Percentiles rank a stretch among this genome's conserved stretches.
phyloP scores from a whole-genome alignment of 2,797 vertebrate genomes.

The Phoxinus dragarum region DNA sequence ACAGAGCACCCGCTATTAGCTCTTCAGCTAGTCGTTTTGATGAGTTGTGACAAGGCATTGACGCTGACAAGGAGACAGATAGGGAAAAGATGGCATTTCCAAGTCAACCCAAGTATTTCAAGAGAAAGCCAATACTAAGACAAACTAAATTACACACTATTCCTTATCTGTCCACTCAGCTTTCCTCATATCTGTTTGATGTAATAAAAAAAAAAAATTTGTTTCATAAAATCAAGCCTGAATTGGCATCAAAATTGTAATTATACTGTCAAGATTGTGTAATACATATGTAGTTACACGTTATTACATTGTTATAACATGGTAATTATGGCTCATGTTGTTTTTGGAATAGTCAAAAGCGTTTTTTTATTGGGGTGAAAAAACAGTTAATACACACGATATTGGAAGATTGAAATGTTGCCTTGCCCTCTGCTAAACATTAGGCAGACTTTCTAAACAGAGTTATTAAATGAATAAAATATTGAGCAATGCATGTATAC shows the following conservation, averaged over 20 bases:
- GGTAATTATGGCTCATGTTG: neutral
- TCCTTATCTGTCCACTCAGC: neutral
- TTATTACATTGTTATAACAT: neutral
- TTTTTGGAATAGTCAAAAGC: neutral
- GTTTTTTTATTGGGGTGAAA: no score
- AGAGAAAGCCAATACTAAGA: conserved; percentile 20
- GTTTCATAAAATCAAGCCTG: neutral
- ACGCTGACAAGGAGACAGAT: conserved; percentile 21
- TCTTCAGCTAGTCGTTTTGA: neutral
- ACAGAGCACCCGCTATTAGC: conserved; percentile 6
- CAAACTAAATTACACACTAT: neutral
- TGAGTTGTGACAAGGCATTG: conserved; percentile 4
- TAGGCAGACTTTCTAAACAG: neutral
- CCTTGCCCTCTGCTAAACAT: neutral
- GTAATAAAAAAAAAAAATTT: neutral
- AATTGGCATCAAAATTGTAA: neutral
- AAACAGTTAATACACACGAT: neutral
- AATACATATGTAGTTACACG: neutral
- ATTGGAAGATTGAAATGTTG: neutral
- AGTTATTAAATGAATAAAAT: conserved; percentile 8
- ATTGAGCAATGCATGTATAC: neutral
- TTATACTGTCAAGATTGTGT: neutral
- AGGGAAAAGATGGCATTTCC: neutral
- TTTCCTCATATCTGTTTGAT: neutral
- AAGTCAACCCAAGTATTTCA: neutral